Evolutionary conservation across 1,140 invertebrate species (phyloP), one percentile per base, ranked within the genome.

Genomic region (Pararge aegeria): DNA sequence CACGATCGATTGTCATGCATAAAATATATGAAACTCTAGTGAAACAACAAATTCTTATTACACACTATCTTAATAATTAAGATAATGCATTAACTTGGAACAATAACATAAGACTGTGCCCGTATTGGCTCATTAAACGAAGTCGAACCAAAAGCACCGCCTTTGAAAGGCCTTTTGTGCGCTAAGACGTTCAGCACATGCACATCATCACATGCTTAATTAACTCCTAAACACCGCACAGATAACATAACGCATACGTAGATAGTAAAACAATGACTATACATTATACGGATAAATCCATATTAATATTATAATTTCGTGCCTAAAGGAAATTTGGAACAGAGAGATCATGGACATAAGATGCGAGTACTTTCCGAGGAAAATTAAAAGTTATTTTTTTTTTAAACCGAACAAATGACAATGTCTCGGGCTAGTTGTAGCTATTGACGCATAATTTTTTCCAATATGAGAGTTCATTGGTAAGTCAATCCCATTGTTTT

Each of bases 141-240:
- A 65, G 50, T 37, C 46, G 61, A n/a, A n/a, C 77, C 81, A 83
- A 87, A 85, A 76, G 74, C 52, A 46, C 71, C 80, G 80, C 77
- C 49, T 57, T 55, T 70, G 73, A 68, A 83, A 85, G 78, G 55
- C 21, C 67, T 68, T 66, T 85, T 85, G 84, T 87, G 53, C 51
- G 56, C 24, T 34, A 38, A 27, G 21, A 6, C 24, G 38, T 19
- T 46, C 62, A 54, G 64, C 77, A 76, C 74, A 64, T 19, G 42
- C 62, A 58, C 69, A 37, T 66, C 67, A 73, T 49, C 69, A 50
- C 56, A 40, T 71, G 75, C 55, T 78, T 80, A 80, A 83, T 83
- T 83, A 82, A 75, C 75, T 78, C 71, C 77, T 78, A 75, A 80
- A 76, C 61, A 65, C 58, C 53, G 66, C 59, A 80, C 70, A 80